Percentiles rank a stretch among this genome's conserved stretches.
Evolutionary conservation across 2,888 invertebrate species (phyloP).

Genomic region (Eremobia ochroleuca): DNA sequence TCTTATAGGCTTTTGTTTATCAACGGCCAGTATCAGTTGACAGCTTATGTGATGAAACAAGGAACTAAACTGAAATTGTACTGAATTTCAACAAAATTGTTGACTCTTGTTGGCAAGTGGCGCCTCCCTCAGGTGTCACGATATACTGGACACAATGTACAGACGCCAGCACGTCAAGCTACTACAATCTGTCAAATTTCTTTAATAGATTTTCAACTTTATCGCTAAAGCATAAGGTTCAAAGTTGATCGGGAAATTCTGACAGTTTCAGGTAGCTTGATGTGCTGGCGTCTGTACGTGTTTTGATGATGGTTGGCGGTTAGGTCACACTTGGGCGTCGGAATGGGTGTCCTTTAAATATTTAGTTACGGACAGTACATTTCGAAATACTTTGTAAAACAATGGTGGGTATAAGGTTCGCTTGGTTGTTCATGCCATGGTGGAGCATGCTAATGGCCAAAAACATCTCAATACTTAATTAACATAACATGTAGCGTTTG

Average conservation of each 20-base stretch:
- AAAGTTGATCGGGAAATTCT: too few species aligned
- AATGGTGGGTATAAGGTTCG: not conserved
- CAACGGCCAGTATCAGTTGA: not conserved
- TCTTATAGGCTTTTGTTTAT: slow-evolving; percentile 28
- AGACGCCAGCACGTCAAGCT: too few species aligned
- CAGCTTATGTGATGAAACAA: not conserved
- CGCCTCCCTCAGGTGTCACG: not conserved
- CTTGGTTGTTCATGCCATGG: not conserved
- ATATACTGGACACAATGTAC: not conserved
- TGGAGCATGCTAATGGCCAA: not conserved
- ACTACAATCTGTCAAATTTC: too few species aligned
- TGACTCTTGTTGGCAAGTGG: not conserved
- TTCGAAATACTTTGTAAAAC: slow-evolving; percentile 8
- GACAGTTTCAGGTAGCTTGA: too few species aligned
- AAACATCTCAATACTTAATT: not conserved
- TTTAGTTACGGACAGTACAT: not conserved
- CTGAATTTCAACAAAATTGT: not conserved
- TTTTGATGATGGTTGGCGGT: not conserved
- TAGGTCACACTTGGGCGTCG: not conserved
- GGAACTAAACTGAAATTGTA: not conserved
- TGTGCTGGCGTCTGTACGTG: too few species aligned
- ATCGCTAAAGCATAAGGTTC: too few species aligned
- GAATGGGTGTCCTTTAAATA: slow-evolving; percentile 20
- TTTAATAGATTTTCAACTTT: too few species aligned
- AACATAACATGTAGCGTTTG: not conserved